Evolutionary conservation across 2,888 invertebrate species (phyloP), one percentile per base, ranked within the genome.

Genomic region (Suillia variegata): DNA sequence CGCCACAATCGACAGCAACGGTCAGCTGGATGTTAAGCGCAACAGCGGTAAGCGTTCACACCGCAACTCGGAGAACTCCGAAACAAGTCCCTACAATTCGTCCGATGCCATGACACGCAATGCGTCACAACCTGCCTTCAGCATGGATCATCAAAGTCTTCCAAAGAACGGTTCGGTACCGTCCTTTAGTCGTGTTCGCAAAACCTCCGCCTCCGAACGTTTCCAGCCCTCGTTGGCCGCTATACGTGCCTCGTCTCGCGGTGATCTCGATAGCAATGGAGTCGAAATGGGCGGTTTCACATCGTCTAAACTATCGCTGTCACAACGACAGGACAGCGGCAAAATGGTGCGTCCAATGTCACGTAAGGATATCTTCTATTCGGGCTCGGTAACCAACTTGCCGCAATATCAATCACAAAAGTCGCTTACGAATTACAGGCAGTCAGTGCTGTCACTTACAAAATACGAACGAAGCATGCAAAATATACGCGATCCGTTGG

Each of bases 351-450:
- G 96, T 17, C 97, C 97, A 2, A 83, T 98, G 83, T 96, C 96
- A 6, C 87, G 96, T 56, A 96, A 96, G 78, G 98, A 98, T 83
- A 97, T 98, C 75, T 98, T 98, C 85, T 98, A 98, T 83, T 95
- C 96, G 2, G 97, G 98, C 26, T 96, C 96, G 50, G 93, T 98
- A 21, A 86, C 91, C 62, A 94, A 98, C 83, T 86, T 98, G 71
- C 94, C 94, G 0, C 96, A 96, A 82, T 97, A 91, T 83, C 92
- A 93, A 80, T 94, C 94, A 61, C 95, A 96, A 80, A 93, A 94
- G 76, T 94, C 95, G 1, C 85, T 97, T 56, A 89, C 91, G 56
- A 92, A 92, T 67, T 97, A 96, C 80, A 87, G 97, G 57, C 93
- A 95, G 77, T 96, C 96, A 59, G 93, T 96, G 47, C 86, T 96